A percentile compares a stretch with the other conserved stretches of the same genome.
Evolutionary conservation across 2,113 vertebrate genomes (phyloP).

Genomic region (Xiphias gladius): DNA sequence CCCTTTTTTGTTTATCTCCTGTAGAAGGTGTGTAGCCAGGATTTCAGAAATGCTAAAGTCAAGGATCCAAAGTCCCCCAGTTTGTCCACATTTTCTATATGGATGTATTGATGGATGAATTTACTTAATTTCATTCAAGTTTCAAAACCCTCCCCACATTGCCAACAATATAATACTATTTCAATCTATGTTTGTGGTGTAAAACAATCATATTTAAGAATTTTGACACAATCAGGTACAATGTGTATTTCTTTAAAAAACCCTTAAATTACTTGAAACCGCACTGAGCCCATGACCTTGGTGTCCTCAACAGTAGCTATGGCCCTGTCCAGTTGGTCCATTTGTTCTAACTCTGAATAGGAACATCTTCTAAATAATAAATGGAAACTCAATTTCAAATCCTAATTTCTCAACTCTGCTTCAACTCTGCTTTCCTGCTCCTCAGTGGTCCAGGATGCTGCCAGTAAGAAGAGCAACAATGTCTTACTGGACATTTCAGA

Average conservation of each 20-base stretch:
- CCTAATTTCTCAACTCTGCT: not conserved
- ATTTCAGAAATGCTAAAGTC: too few relatives aligned
- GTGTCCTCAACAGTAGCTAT: too few relatives aligned
- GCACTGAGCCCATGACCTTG: too few relatives aligned
- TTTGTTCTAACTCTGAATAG: not conserved
- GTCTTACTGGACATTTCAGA: conserved; percentile 62
- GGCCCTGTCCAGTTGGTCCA: not conserved
- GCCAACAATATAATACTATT: not conserved
- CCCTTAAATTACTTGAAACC: too few relatives aligned
- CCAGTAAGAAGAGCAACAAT: conserved; percentile 55
- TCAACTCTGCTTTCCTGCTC: not conserved
- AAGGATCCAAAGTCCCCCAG: not conserved
- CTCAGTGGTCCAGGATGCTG: conserved; percentile 68
- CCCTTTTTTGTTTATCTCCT: too few relatives aligned
- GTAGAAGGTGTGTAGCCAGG: too few relatives aligned
- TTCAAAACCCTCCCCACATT: not conserved
- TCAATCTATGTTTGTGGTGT: too few relatives aligned
- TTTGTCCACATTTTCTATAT: not conserved
- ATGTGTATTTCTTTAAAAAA: too few relatives aligned
- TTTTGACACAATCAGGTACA: too few relatives aligned
- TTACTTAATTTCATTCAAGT: not conserved
- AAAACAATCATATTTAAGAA: too few relatives aligned
- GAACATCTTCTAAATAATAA: too few relatives aligned
- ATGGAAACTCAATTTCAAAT: too few relatives aligned
- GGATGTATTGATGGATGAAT: not conserved